Evolutionary conservation across 2,888 invertebrate species (phyloP), one percentile per base, ranked within the genome.

Genomic region (Lamellibrachia columna): DNA sequence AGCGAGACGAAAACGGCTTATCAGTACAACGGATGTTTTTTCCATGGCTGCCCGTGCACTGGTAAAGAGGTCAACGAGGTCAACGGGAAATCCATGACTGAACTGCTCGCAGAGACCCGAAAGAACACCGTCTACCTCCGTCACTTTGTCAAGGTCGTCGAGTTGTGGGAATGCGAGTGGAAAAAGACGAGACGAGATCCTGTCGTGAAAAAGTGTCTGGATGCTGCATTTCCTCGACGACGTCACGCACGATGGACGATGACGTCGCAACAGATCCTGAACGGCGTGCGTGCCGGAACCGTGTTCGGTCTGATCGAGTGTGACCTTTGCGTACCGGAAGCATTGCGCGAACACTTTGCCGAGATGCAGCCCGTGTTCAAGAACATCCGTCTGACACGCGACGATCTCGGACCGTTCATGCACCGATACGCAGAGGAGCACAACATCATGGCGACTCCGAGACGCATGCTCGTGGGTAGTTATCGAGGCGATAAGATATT

Each of bases 1-100:
- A 11, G 11, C 1, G 91, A 91, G n/a, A 91, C 91, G 4, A 91
- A 40, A 11, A 91, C 40, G 15, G 91, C 60, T 3, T 92, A 92
- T 53, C 92, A 93, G 40, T 94, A 93, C 91, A 93, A 93, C 58
- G 93, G 94, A 7, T 94, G 94, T 90, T 93, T 93, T 52, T 92
- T 90, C 52, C 94, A 93, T 55, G 93, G 93, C 7, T 93, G 93
- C 53, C 53, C 55, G 2, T 91, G 91, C 15, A 93, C 58, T 60
- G 90, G 90, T 7, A 11, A 6, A n/a, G 52, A 91, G 28, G 22
- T 53, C 22, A 53, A 92, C 28, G 7, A 92, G 53, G 90, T 60
- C 2, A 60, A 60, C 60, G 60, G 15, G 22, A 60, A 60, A 15
- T 15, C 60, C 4, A 60, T 60, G 60, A 60, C 40, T n/a, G 4